These are phyloP conservation scores for Therioaphis trifolii DNA, from an alignment of 2,888 invertebrate genomes.

Conservation along the genomic window DNA sequence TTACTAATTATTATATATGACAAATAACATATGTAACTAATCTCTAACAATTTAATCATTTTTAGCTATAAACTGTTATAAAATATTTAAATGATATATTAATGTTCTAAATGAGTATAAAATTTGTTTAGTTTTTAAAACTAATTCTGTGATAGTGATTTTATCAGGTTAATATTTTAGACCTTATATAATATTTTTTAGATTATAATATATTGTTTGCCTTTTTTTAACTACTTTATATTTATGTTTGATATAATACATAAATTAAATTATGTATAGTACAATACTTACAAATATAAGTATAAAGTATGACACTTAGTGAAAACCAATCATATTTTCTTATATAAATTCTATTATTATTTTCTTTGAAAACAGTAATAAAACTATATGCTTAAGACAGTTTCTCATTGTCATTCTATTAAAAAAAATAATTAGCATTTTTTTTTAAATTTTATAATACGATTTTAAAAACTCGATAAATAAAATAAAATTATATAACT, in stretches of 20 bases:
- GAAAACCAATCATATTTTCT: conserved; percentile 16
- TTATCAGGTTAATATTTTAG: conserved; percentile 38
- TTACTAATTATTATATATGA: conserved; percentile 24
- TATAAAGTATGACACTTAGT: conserved; percentile 41
- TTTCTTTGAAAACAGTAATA: conserved; percentile 9
- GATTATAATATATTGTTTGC: conserved; percentile 17
- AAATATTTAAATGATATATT: conserved; percentile 43
- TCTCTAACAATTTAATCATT: conserved; percentile 41
- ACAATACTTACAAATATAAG: background rate
- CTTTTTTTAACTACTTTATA: conserved; percentile 12
- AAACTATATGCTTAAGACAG: too few relatives aligned
- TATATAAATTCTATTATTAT: conserved; percentile 26
- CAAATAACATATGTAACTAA: conserved; percentile 39
- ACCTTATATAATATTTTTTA: conserved; percentile 39
- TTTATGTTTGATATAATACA: background rate
- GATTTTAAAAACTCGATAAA: conserved; percentile 4
- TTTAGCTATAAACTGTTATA: conserved; percentile 48
- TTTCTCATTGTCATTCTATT: too few relatives aligned
- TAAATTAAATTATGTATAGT: background rate
- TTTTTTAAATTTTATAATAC: background rate
- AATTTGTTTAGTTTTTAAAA: conserved; percentile 38
- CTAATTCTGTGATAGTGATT: conserved; percentile 61
- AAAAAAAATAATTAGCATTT: background rate
- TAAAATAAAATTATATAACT: conserved; percentile 26
- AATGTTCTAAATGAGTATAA: conserved; percentile 29